phyloP scores from a whole-genome alignment of 1,140 invertebrate genomes.

The Parapsyche elsis region DNA sequence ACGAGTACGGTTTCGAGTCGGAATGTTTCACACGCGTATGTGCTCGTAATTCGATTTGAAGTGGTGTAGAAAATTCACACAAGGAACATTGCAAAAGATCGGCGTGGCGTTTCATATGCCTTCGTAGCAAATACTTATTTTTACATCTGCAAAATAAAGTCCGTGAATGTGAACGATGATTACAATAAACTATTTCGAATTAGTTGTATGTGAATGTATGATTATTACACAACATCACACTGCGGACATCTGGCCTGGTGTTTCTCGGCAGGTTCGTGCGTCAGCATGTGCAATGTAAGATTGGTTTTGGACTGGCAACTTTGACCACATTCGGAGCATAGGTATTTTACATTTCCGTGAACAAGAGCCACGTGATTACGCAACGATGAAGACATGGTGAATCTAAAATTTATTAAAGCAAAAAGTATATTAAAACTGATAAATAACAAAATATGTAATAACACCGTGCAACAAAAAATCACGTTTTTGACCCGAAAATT shows the following conservation, averaged over 20 bases:
- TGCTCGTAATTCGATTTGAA: background rate
- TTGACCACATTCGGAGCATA: constrained; percentile 21
- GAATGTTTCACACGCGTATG: constrained; percentile 29
- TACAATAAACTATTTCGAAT: too few relatives aligned
- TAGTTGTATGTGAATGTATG: constrained; percentile 2
- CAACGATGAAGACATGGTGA: background rate
- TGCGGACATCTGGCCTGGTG: background rate
- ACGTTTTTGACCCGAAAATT: too few relatives aligned
- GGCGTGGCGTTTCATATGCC: constrained; percentile 17
- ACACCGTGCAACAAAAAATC: too few relatives aligned
- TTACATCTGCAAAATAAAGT: constrained; percentile 25
- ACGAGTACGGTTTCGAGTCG: constrained; percentile 18
- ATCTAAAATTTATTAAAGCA: constrained; percentile 4
- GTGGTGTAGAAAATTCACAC: constrained; percentile 16
- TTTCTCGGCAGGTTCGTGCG: background rate
- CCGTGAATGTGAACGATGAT: background rate
- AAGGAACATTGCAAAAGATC: background rate
- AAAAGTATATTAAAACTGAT: too few relatives aligned
- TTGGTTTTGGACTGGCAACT: constrained; percentile 1
- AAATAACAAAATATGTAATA: background rate
- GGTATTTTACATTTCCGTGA: background rate
- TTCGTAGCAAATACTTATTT: constrained; percentile 10
- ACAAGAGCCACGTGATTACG: background rate
- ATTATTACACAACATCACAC: constrained; percentile 26
- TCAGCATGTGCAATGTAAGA: background rate